Percentiles rank a stretch among this genome's conserved stretches.
phyloP scores from a whole-genome alignment of 2,113 vertebrate genomes.

The Andinoacara biseriatus region DNA sequence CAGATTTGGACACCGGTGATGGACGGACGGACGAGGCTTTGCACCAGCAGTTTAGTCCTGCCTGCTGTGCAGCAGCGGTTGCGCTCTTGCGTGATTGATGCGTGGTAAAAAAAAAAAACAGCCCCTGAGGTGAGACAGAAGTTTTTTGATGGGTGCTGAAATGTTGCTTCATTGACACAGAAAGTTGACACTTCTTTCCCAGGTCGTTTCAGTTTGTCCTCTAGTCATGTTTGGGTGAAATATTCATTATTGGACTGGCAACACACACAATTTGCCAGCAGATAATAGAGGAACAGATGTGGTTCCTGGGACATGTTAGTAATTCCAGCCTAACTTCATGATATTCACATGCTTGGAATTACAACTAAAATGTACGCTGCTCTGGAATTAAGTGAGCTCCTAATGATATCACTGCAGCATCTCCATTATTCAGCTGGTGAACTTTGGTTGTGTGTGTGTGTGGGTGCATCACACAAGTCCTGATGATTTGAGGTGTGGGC shows the following conservation, averaged over 20 bases:
- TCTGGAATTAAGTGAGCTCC: conserved; percentile 10
- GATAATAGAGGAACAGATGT: neutral
- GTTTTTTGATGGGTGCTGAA: neutral
- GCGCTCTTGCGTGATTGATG: neutral
- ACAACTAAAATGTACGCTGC: neutral
- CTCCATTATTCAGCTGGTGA: conserved; percentile 51
- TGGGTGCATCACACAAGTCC: conserved; percentile 51
- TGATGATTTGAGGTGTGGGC: conserved; percentile 61
- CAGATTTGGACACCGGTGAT: conserved; percentile 33
- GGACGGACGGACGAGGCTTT: conserved; percentile 26
- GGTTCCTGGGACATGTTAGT: neutral
- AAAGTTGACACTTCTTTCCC: neutral
- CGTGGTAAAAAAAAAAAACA: neutral
- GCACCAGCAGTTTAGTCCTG: conserved; percentile 20
- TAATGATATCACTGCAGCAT: conserved; percentile 59
- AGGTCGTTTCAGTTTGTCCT: neutral
- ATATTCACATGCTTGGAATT: neutral
- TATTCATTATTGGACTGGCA: neutral
- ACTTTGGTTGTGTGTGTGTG: conserved; percentile 61
- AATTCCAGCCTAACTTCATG: neutral
- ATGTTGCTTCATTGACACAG: neutral
- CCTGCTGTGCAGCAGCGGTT: conserved; percentile 21
- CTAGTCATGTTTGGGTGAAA: neutral
- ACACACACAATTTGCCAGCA: neutral
- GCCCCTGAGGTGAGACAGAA: conserved; percentile 3